phyloP scores from a whole-genome alignment of 2,888 invertebrate genomes.

The Neuroscelio doddi region DNA sequence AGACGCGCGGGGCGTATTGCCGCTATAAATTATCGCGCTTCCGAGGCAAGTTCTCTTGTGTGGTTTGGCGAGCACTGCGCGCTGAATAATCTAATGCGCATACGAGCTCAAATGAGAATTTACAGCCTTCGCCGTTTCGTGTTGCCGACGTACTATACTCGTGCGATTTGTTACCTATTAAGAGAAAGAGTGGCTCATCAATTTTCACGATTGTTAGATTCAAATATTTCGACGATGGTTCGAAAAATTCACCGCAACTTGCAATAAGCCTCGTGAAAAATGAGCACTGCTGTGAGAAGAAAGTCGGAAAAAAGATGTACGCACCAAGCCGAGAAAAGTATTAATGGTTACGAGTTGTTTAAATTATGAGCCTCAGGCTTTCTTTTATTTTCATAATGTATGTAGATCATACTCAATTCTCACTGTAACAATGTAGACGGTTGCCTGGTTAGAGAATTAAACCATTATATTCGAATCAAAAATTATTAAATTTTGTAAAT shows the following conservation, averaged over 20 bases:
- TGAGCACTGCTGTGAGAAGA: neutral
- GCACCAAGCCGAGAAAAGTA: neutral
- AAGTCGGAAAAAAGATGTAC: neutral
- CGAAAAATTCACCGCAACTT: neutral
- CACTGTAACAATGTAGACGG: neutral
- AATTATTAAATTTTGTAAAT: too few relatives aligned
- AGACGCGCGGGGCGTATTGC: slow-evolving; percentile 4
- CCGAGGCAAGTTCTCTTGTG: slow-evolving; percentile 4
- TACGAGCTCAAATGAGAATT: slow-evolving; percentile 3
- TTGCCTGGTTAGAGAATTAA: too few relatives aligned
- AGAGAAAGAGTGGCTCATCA: neutral
- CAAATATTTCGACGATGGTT: neutral
- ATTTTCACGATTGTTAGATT: neutral
- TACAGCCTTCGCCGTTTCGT: neutral
- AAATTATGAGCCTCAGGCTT: neutral
- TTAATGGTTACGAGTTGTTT: neutral
- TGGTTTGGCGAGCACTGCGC: too few relatives aligned
- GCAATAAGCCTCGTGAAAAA: neutral
- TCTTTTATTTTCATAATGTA: slow-evolving; percentile 18
- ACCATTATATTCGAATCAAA: too few relatives aligned
- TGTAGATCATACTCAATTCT: slow-evolving; percentile 16
- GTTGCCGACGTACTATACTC: neutral
- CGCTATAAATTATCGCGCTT: slow-evolving; percentile 10
- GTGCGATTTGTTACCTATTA: slow-evolving; percentile 8
- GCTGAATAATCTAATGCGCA: slow-evolving; percentile 6